phyloP scores from a whole-genome alignment of 2,113 vertebrate genomes.

The Clinocottus analis region DNA sequence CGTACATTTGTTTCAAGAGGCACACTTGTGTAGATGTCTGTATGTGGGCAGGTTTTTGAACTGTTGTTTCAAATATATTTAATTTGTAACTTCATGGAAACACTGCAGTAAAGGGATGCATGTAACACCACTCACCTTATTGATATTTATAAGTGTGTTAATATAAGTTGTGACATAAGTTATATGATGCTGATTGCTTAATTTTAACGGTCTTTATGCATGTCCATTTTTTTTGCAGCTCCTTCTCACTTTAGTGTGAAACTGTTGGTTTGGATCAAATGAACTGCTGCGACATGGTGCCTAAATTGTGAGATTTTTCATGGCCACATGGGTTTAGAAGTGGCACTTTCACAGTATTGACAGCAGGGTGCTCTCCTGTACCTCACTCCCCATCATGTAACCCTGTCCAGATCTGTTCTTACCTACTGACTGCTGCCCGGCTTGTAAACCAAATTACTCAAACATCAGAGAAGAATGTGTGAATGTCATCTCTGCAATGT shows the following conservation, averaged over 20 bases:
- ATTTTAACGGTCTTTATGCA: background rate
- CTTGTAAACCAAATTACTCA: slow-evolving; percentile 28
- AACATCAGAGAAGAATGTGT: slow-evolving; percentile 65
- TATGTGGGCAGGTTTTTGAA: slow-evolving; percentile 20
- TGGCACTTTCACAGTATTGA: slow-evolving; percentile 32
- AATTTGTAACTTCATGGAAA: background rate
- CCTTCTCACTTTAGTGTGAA: background rate
- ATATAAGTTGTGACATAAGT: background rate
- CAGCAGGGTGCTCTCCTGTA: slow-evolving; percentile 70
- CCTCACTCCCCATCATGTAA: slow-evolving; percentile 1
- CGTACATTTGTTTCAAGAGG: slow-evolving; percentile 4
- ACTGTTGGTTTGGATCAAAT: background rate
- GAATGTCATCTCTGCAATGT: slow-evolving; percentile 56
- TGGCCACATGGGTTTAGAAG: background rate
- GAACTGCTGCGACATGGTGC: background rate
- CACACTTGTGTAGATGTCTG: background rate
- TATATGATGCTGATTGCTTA: background rate
- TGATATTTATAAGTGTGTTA: background rate
- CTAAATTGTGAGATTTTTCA: background rate
- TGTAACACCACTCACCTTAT: background rate
- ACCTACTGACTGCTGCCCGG: slow-evolving; percentile 1
- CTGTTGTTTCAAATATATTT: background rate
- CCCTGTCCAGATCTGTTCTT: slow-evolving; percentile 12
- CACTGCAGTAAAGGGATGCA: background rate
- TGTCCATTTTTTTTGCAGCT: too few species aligned